Percentiles rank a stretch among this genome's conserved stretches.
Conservation (phyloP, 2,797 vertebrate species). For the Clarias fuscus region DNA sequence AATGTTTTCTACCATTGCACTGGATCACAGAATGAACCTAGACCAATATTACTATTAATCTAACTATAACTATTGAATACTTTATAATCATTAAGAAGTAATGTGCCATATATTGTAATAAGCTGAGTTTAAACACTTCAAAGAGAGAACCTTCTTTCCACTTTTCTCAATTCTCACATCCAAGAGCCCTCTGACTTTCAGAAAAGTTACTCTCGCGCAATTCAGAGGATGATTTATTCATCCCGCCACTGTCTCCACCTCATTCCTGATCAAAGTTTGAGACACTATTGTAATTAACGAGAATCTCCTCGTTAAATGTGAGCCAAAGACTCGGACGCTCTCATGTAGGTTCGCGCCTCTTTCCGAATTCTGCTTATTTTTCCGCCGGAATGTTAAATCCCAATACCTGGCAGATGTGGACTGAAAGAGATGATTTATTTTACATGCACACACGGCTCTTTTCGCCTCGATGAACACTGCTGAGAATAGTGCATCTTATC, state of each 20-base stretch:
- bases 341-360: constrained; percentile 30
- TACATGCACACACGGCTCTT: constrained; percentile 25
- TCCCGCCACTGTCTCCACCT: background rate
- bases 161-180: background rate
- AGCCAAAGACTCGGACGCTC: constrained; percentile 63
- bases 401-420: background rate
- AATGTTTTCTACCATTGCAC: no score
- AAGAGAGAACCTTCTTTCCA: background rate
- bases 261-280: background rate
- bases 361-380: constrained; percentile 32
- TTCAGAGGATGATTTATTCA: background rate
- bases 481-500: constrained; percentile 53
- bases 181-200: no score
- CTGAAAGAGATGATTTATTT: constrained; percentile 27
- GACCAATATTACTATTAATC: background rate
- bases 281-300: constrained; percentile 68
- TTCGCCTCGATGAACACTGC: constrained; percentile 35
- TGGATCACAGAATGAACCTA: background rate
- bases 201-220: background rate
- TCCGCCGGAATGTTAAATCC: background rate
- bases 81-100: background rate
- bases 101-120: no score
- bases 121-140: background rate
- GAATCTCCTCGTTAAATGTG: constrained; percentile 67
- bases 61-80: background rate